Evolutionary conservation across 35 echinoderm and acorn worm species (phyloP).

Genomic region (Apostichopus parvimensis): DNA sequence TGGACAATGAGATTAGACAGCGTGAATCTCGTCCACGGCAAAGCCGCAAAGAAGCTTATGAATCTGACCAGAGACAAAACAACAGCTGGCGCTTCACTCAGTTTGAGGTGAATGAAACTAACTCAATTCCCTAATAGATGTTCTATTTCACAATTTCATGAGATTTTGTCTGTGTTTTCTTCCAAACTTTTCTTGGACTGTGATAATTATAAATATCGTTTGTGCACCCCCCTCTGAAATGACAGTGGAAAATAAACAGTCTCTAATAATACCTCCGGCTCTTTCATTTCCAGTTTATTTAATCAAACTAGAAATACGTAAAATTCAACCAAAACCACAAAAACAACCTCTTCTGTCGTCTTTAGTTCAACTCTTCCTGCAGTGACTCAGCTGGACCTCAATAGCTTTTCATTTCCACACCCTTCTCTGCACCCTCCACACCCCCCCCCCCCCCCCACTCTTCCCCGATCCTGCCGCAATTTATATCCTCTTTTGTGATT

Average conservation of each 20-base stretch:
- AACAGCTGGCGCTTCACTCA: slow-evolving; percentile 8
- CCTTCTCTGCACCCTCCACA: neutral
- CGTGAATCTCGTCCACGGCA: slow-evolving; percentile 24
- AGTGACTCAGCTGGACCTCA: slow-evolving; percentile 3
- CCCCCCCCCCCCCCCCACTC: neutral
- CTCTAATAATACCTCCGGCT: neutral
- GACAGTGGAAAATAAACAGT: slow-evolving; percentile 35
- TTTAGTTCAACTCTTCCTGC: neutral
- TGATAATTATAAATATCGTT: slow-evolving; percentile 30
- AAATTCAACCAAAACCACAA: no score
- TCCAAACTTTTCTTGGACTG: neutral
- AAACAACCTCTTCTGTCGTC: neutral
- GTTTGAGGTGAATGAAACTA: slow-evolving; percentile 37
- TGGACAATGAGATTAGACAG: neutral
- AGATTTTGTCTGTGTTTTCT: neutral
- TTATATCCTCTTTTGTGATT: neutral
- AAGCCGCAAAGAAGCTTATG: slow-evolving; percentile 30
- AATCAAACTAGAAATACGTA: no score
- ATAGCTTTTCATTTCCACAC: neutral
- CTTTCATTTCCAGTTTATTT: neutral
- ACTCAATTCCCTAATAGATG: slow-evolving; percentile 23
- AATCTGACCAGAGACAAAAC: slow-evolving; percentile 50
- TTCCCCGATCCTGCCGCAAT: no score
- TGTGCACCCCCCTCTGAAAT: slow-evolving; percentile 27
- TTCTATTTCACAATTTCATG: neutral